Percentiles rank a stretch among this genome's conserved stretches.
Conservation (phyloP, 2,888 invertebrate genomes). For the Nomada ferruginata region DNA sequence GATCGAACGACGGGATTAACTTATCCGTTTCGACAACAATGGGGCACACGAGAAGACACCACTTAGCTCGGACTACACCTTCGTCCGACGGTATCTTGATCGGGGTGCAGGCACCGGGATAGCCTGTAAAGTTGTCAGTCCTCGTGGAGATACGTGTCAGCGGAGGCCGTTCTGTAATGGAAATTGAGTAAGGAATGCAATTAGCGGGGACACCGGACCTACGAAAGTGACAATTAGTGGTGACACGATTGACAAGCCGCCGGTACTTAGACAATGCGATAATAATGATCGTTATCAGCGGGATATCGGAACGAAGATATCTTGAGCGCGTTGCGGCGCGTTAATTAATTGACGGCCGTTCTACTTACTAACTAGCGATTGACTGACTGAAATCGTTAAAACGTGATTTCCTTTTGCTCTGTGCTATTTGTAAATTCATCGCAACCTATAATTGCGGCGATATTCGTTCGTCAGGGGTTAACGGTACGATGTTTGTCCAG, state of each 20-base stretch:
- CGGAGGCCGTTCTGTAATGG: slow-evolving; percentile 65
- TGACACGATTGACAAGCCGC: slow-evolving; percentile 54
- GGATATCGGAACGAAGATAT: slow-evolving; percentile 8
- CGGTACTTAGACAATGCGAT: slow-evolving; percentile 51
- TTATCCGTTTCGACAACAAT: slow-evolving; percentile 71
- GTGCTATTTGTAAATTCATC: background rate
- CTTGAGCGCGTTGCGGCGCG: background rate
- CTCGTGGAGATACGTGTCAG: slow-evolving; percentile 47
- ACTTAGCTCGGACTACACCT: slow-evolving; percentile 59
- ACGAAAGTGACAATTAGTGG: slow-evolving; percentile 57
- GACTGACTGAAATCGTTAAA: background rate
- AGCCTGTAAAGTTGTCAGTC: slow-evolving; percentile 55
- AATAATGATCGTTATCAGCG: slow-evolving; percentile 40
- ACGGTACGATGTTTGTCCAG: background rate
- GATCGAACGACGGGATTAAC: slow-evolving; percentile 79
- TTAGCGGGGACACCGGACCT: slow-evolving; percentile 42
- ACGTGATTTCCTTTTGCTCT: background rate
- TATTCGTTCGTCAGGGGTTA: background rate
- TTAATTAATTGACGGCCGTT: slow-evolving; percentile 28
- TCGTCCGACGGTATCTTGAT: slow-evolving; percentile 61
- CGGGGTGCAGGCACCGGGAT: slow-evolving; percentile 24
- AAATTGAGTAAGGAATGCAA: slow-evolving; percentile 71
- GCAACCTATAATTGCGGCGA: background rate
- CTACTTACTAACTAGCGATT: background rate
- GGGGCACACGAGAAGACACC: slow-evolving; percentile 62